Conservation (phyloP, 2,113 vertebrate species). For the Microcebus ravelobensis region DNA sequence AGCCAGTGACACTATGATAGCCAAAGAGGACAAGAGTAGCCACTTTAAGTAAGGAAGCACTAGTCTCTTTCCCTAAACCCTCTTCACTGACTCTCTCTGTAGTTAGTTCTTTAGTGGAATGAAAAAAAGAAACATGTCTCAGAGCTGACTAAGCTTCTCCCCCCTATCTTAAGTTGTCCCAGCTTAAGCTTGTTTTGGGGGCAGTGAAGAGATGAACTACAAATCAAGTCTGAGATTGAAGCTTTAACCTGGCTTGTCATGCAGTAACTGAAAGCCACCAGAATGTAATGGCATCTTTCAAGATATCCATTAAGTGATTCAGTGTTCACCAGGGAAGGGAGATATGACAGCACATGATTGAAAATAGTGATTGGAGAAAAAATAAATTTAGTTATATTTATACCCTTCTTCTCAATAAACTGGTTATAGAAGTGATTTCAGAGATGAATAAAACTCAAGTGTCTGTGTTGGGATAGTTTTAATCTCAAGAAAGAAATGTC, state of each 20-base stretch:
- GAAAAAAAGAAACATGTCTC: not conserved
- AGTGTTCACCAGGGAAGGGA: not conserved
- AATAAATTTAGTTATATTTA: slow-evolving; percentile 28
- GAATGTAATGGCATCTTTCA: slow-evolving; percentile 18
- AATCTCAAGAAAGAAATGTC: slow-evolving; percentile 24
- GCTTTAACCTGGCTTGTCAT: not conserved
- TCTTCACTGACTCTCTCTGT: not conserved
- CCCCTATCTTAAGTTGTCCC: not conserved
- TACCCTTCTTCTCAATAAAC: slow-evolving; percentile 6
- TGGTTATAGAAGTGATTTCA: slow-evolving; percentile 33
- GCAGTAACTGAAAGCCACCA: slow-evolving; percentile 21
- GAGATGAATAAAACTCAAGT: slow-evolving; percentile 43
- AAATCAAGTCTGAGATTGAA: slow-evolving; percentile 28
- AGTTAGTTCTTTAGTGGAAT: slow-evolving; percentile 15
- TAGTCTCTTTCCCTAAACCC: not conserved
- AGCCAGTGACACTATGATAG: not conserved
- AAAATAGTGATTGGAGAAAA: not conserved
- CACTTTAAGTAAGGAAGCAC: not conserved
- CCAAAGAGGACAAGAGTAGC: not conserved
- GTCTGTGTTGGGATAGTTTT: not conserved
- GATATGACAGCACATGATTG: not conserved
- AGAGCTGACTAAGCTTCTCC: not conserved
- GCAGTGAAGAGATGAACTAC: not conserved
- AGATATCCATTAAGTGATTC: slow-evolving; percentile 1
- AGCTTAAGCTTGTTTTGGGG: not conserved